Conservation (phyloP, 2,797 vertebrate species). For the Sitta carolinensis region DNA sequence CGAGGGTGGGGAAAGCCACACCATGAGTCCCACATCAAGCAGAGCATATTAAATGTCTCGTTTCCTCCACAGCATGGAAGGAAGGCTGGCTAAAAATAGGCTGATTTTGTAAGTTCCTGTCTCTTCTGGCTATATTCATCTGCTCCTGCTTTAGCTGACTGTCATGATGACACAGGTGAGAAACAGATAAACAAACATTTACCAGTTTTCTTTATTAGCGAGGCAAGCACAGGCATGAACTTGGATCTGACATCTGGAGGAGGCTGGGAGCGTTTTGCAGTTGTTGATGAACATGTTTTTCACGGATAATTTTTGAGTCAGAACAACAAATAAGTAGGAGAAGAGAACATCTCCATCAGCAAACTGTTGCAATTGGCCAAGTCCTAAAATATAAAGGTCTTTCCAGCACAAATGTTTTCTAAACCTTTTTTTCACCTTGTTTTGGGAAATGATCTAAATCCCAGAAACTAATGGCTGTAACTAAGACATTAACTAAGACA, state of each 20-base stretch:
- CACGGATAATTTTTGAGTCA: neutral
- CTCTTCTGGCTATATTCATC: neutral
- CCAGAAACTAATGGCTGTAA: neutral
- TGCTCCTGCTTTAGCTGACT: constrained; percentile 11
- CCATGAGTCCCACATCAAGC: constrained; percentile 31
- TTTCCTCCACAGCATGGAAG: constrained; percentile 5
- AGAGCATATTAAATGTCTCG: neutral
- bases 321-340: neutral
- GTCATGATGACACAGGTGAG: constrained; percentile 47
- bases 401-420: neutral
- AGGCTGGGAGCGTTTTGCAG: neutral
- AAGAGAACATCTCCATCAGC: neutral
- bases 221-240: neutral
- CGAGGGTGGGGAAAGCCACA: constrained; percentile 33
- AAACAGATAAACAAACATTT: constrained; percentile 30
- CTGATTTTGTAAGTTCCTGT: constrained; percentile 34
- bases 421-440: neutral
- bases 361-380: neutral
- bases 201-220: constrained; percentile 10
- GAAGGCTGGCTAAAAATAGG: constrained; percentile 59
- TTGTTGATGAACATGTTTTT: neutral
- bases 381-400: neutral
- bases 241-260: neutral
- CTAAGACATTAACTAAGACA: neutral
- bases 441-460: neutral